Percentiles rank a stretch among this genome's conserved stretches.
Evolutionary conservation across 2,888 invertebrate species (phyloP).

Genomic region (Bombylius major): DNA sequence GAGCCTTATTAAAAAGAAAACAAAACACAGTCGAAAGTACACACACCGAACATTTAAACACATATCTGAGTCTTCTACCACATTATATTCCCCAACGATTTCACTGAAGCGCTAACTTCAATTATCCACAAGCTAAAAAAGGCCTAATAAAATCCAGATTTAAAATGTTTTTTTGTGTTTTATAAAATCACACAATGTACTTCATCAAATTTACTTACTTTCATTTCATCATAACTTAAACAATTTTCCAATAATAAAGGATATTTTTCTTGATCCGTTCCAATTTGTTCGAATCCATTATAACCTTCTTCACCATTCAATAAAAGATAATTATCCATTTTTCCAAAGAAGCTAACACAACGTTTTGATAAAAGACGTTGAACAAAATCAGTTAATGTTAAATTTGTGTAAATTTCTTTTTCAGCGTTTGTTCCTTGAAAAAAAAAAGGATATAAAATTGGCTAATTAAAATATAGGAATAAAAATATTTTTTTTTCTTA

Average conservation of each 20-base stretch:
- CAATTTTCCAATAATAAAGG: conserved; percentile 39
- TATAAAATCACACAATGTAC: no score
- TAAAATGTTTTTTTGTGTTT: no score
- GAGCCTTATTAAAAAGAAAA: no score
- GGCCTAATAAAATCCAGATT: no score
- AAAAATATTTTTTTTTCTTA: conserved; percentile 12
- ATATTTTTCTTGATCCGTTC: conserved; percentile 36
- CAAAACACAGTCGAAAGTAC: no score
- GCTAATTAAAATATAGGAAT: neutral
- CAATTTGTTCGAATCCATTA: conserved; percentile 42
- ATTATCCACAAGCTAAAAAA: no score
- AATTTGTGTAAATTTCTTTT: conserved; percentile 31
- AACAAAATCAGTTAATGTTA: conserved; percentile 38
- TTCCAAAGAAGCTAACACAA: conserved; percentile 39
- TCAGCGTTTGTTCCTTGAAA: conserved; percentile 28
- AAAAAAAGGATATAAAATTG: neutral
- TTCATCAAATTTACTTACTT: conserved; percentile 23
- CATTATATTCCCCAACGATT: no score
- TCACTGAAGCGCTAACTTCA: no score
- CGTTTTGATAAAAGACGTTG: conserved; percentile 42
- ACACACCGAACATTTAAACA: no score
- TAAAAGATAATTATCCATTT: conserved; percentile 36
- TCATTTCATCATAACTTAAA: conserved; percentile 47
- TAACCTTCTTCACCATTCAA: conserved; percentile 35
- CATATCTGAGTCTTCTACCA: no score